These are phyloP conservation scores for Pocillopora grandis DNA, from an alignment of 92 coral and sea anemone species.

Conservation along the genomic window DNA sequence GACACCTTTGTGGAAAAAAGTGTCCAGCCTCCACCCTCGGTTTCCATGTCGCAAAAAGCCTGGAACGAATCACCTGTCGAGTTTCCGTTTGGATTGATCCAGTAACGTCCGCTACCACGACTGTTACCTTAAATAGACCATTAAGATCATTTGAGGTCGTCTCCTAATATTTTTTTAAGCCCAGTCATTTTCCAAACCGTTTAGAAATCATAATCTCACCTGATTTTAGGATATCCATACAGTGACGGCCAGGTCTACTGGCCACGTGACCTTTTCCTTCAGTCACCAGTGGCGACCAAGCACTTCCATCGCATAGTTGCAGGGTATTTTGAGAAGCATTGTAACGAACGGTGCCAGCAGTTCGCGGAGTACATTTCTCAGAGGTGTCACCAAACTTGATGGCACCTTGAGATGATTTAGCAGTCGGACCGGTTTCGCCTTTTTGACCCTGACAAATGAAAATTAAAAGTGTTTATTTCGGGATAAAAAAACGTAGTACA, in stretches of 20 bases:
- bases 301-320: constrained; percentile 67
- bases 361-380: constrained; percentile 46
- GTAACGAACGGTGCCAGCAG: constrained; percentile 74
- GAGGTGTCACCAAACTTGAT: constrained; percentile 62
- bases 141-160: no score
- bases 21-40: constrained; percentile 45
- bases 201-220: constrained; percentile 17
- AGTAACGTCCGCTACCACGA: constrained; percentile 66
- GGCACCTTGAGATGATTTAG: constrained; percentile 47
- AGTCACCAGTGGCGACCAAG: constrained; percentile 53
- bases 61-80: constrained; percentile 72
- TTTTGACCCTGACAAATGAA: constrained; percentile 36
- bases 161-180: no score
- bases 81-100: constrained; percentile 82
- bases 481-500: background rate
- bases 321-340: constrained; percentile 52
- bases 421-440: constrained; percentile 58
- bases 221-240: constrained; percentile 62
- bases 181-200: background rate
- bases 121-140: no score
- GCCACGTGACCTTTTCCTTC: constrained; percentile 48
- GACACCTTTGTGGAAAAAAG: constrained; percentile 59
- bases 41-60: constrained; percentile 79
- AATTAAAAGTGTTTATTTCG: no score
- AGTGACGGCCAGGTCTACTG: constrained; percentile 52